Percentiles rank a stretch among this genome's conserved stretches.
Evolutionary conservation across 1,140 invertebrate species (phyloP).

Genomic region (Scaptodrosophila lebanonensis): DNA sequence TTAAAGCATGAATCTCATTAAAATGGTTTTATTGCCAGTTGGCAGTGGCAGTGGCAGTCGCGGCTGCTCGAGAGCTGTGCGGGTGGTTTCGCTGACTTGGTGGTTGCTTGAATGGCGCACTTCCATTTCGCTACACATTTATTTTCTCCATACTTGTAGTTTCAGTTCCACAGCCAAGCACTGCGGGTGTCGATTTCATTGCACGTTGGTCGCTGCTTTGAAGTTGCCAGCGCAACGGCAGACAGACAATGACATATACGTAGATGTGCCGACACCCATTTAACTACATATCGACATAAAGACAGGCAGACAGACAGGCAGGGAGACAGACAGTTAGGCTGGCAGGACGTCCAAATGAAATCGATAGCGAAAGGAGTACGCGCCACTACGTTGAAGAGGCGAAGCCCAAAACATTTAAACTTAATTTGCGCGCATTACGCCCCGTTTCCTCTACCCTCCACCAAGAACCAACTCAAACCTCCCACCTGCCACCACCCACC

Average conservation of each 20-base stretch:
- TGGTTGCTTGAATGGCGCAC: background rate
- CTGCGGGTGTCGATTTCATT: conserved; percentile 72
- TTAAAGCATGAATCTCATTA: conserved; percentile 74
- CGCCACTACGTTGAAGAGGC: conserved; percentile 28
- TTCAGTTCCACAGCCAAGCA: conserved; percentile 45
- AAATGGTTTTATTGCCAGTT: conserved; percentile 67
- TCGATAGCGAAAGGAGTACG: conserved; percentile 47
- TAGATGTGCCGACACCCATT: too few relatives aligned
- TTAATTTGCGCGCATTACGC: conserved; percentile 69
- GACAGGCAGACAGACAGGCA: background rate
- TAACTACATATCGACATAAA: too few relatives aligned
- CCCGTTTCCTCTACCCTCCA: too few relatives aligned
- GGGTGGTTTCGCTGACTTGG: conserved; percentile 4
- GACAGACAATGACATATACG: background rate
- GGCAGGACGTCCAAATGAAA: conserved; percentile 72
- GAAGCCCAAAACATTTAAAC: conserved; percentile 52
- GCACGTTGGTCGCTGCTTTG: conserved; percentile 49
- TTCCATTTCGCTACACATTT: conserved; percentile 70
- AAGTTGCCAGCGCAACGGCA: conserved; percentile 51
- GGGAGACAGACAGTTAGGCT: conserved; percentile 39
- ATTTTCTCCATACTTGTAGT: conserved; percentile 60
- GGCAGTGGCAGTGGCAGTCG: conserved; percentile 5
- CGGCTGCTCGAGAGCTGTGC: conserved; percentile 3
- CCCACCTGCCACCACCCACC: background rate
- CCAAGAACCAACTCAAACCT: background rate